Evolutionary conservation across 2,113 vertebrate genomes (phyloP).

Genomic region (Phyllostomus discolor): DNA sequence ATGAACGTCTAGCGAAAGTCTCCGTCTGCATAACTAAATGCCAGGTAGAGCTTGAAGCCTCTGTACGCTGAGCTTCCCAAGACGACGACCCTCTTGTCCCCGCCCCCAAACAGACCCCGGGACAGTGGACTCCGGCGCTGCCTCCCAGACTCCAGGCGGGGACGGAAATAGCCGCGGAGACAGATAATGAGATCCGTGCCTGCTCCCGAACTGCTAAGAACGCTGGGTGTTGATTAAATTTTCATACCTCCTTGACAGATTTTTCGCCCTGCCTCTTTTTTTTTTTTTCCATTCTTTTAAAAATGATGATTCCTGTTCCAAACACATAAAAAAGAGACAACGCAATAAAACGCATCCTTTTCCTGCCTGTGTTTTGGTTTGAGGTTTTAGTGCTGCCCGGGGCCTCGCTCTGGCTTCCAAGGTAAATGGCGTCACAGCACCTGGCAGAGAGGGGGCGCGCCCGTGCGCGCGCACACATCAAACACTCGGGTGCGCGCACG

Average conservation of each 20-base stretch:
- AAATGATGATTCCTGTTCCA: background rate
- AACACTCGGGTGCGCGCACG: background rate
- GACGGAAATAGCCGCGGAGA: conserved; percentile 66
- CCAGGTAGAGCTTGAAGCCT: background rate
- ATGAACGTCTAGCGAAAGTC: background rate
- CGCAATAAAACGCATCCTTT: background rate
- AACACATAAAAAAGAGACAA: background rate
- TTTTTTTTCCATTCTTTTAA: background rate
- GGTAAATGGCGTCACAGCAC: background rate
- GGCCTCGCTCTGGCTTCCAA: background rate
- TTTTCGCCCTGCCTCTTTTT: background rate
- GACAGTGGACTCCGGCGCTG: background rate
- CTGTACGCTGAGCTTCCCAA: background rate
- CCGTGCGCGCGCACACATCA: background rate
- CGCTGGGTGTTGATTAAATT: conserved; percentile 73
- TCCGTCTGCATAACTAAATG: background rate
- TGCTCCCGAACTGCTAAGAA: conserved; percentile 32
- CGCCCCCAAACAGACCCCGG: background rate
- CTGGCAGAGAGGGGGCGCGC: background rate
- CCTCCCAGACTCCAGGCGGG: background rate
- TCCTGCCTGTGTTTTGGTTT: background rate
- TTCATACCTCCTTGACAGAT: conserved; percentile 67
- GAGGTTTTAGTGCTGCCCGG: background rate
- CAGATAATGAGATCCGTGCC: conserved; percentile 50
- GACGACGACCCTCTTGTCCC: background rate